These are phyloP conservation scores for Zelleria hepariella DNA, from an alignment of 2,888 invertebrate species.

Conservation along the genomic window DNA sequence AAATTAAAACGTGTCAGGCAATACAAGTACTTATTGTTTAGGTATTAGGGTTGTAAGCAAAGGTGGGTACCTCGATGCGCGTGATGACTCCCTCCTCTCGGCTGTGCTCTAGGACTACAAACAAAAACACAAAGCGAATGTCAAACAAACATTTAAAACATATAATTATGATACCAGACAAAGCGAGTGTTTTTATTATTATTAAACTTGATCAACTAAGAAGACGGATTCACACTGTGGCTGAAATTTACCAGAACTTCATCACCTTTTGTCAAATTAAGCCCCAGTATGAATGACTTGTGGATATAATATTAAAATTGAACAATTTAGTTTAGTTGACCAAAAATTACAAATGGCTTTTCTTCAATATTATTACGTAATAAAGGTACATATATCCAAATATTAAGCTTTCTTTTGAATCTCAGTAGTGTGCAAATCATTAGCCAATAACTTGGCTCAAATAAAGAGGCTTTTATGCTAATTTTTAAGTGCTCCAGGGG, in stretches of 20 bases:
- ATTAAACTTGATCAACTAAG: no score
- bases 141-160: conserved; percentile 62
- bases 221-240: no score
- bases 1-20: conserved; percentile 11
- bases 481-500: background rate
- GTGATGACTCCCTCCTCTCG: conserved; percentile 73
- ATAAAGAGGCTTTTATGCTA: background rate
- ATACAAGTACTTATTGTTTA: background rate
- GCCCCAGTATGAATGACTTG: no score
- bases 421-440: background rate
- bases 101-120: conserved; percentile 73
- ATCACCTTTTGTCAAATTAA: no score
- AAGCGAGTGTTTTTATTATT: background rate
- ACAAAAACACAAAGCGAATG: conserved; percentile 67
- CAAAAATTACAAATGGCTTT: no score
- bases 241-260: no score
- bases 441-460: background rate
- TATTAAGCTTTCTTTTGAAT: background rate
- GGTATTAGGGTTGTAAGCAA: conserved; percentile 36
- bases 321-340: no score
- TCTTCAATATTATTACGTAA: no score
- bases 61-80: conserved; percentile 67
- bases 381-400: no score
- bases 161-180: conserved; percentile 20
- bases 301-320: no score